Conservation (phyloP, 2,888 invertebrate species). For the Apamea anceps region DNA sequence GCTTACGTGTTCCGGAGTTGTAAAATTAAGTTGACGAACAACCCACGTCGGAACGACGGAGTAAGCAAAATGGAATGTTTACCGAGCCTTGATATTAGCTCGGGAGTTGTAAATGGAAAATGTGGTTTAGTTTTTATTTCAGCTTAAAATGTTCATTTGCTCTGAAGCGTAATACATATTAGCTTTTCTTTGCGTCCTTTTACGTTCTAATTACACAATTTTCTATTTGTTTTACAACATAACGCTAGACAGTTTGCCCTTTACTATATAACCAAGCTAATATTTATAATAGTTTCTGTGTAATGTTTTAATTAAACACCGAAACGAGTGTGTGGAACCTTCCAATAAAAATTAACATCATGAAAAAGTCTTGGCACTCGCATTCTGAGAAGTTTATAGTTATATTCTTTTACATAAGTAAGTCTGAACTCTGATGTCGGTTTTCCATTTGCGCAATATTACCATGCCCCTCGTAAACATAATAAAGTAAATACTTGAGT, state of each 20-base stretch:
- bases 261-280: constrained; percentile 21
- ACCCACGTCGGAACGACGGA: constrained; percentile 64
- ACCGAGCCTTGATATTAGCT: constrained; percentile 65
- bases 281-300: constrained; percentile 17
- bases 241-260: constrained; percentile 17
- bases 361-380: constrained; percentile 32
- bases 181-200: constrained; percentile 49
- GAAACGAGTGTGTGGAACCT: constrained; percentile 19
- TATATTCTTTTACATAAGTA: constrained; percentile 53
- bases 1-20: constrained; percentile 79
- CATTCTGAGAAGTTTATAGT: constrained; percentile 47
- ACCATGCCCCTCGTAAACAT: constrained; percentile 64
- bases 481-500: constrained; percentile 61
- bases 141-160: constrained; percentile 58
- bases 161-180: constrained; percentile 46
- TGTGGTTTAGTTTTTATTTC: constrained; percentile 64
- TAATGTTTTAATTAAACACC: constrained; percentile 6
- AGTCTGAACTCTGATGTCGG: constrained; percentile 45
- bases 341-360: constrained; percentile 43
- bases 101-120: constrained; percentile 58
- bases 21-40: constrained; percentile 80
- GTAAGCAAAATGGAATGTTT: constrained; percentile 66
- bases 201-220: constrained; percentile 44
- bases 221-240: constrained; percentile 46
- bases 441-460: constrained; percentile 54